phyloP scores from a whole-genome alignment of 2,797 vertebrate species.

The Falco cherrug region DNA sequence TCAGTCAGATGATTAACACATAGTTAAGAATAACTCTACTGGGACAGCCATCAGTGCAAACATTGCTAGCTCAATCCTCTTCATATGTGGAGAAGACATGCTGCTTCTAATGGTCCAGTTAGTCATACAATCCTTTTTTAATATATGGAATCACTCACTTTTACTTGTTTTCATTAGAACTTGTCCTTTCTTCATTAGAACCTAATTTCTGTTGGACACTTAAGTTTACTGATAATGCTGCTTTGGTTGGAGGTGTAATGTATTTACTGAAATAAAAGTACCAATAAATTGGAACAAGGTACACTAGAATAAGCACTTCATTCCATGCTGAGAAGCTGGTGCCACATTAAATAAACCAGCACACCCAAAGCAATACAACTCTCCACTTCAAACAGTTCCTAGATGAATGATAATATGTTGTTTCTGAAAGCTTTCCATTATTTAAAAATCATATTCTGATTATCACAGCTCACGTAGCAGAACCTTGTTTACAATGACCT shows the following conservation, averaged over 20 bases:
- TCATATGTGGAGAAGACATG: not conserved
- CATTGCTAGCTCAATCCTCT: not conserved
- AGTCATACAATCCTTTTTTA: not conserved
- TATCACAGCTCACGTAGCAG: not conserved
- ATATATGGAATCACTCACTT: not conserved
- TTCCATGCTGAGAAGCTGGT: not conserved
- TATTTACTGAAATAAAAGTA: not conserved
- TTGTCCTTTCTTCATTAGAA: not conserved
- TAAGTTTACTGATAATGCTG: not conserved
- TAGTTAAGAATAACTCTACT: not conserved
- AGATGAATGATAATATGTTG: not conserved
- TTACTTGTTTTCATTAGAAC: not conserved
- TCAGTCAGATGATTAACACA: not conserved
- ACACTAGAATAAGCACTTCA: not conserved
- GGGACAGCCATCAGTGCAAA: not conserved
- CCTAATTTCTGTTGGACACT: not conserved
- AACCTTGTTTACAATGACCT: not conserved
- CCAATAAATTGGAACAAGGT: not conserved
- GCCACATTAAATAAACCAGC: not conserved
- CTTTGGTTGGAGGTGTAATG: not conserved
- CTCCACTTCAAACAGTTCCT: not conserved
- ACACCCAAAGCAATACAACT: not conserved
- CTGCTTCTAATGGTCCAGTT: not conserved
- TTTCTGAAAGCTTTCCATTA: not conserved
- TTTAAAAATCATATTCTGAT: not conserved